phyloP scores from a whole-genome alignment of 2,797 vertebrate species.

The Galagoides demidoff region DNA sequence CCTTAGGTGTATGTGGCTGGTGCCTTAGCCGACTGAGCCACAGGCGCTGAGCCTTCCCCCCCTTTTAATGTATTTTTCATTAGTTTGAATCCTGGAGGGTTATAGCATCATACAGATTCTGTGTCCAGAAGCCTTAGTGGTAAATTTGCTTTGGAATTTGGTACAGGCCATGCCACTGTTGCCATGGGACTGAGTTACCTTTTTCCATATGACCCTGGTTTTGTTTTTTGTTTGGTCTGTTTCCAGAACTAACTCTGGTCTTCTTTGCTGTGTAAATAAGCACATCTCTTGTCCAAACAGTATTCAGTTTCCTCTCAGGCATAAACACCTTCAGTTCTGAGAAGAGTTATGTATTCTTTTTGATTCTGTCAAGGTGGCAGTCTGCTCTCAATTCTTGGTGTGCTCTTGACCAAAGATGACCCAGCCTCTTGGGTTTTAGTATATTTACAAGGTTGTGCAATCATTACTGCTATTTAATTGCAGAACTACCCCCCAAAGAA shows the following conservation, averaged over 20 bases:
- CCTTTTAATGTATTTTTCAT: background rate
- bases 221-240: background rate
- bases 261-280: background rate
- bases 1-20: no score
- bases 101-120: background rate
- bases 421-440: background rate
- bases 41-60: no score
- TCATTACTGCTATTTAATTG: constrained; percentile 27
- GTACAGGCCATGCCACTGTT: background rate
- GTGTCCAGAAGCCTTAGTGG: background rate
- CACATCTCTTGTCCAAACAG: background rate
- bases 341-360: background rate
- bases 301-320: background rate
- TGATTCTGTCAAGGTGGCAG: background rate
- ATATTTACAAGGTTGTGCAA: background rate
- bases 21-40: no score
- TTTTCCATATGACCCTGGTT: background rate
- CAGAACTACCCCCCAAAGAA: background rate
- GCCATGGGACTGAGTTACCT: background rate
- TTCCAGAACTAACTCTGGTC: background rate
- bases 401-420: no score
- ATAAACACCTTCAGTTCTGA: background rate
- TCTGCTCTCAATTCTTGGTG: no score
- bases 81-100: background rate
- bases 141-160: background rate